These are phyloP conservation scores for Onchidella celtica DNA, from an alignment of 2,888 invertebrate species.

Conservation along the genomic window DNA sequence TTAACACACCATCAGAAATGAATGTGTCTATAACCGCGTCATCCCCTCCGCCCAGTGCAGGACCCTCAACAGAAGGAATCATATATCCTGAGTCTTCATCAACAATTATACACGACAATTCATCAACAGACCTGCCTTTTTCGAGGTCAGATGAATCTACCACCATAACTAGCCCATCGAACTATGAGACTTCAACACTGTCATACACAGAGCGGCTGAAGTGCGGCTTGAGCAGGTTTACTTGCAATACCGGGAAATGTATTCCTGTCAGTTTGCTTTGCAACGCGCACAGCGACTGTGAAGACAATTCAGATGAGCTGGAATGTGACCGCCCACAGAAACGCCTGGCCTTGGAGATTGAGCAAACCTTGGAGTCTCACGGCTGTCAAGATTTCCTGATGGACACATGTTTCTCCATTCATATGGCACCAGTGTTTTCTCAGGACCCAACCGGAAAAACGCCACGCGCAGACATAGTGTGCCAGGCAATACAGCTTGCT, in stretches of 20 bases:
- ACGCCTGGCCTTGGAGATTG: neutral
- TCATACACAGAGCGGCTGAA: too few species aligned
- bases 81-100: too few species aligned
- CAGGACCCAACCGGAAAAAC: neutral
- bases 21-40: too few species aligned
- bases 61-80: too few species aligned
- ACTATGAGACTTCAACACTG: too few species aligned
- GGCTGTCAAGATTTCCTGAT: too few species aligned
- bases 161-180: too few species aligned
- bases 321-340: neutral
- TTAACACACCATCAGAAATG: too few species aligned
- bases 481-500: neutral
- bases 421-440: neutral
- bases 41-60: too few species aligned
- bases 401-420: neutral
- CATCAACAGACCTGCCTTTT: too few species aligned
- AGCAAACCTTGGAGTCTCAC: neutral
- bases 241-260: conserved; percentile 10
- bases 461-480: neutral
- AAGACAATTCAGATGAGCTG: conserved; percentile 14
- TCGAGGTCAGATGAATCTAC: too few species aligned
- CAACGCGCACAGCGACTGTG: conserved; percentile 3
- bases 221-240: neutral
- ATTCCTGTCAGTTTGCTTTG: neutral
- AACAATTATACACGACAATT: too few species aligned